A percentile compares a stretch with the other conserved stretches of the same genome.
Evolutionary conservation across 2,113 vertebrate genomes (phyloP).

Genomic region (Rhinoptilus africanus): DNA sequence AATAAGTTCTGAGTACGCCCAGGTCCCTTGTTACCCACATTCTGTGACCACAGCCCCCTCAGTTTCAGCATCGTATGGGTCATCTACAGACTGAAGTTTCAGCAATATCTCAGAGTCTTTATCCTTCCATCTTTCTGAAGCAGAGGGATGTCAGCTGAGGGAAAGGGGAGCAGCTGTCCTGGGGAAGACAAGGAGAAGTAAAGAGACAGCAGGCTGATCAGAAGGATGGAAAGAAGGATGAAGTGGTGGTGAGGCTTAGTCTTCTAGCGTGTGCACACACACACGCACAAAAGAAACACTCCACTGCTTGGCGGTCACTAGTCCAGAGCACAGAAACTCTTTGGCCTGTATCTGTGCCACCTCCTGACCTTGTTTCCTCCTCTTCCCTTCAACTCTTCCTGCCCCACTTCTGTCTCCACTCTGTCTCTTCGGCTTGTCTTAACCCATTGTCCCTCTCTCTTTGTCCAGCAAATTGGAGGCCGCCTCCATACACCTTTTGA

Average conservation of each 20-base stretch:
- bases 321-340: neutral
- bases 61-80: neutral
- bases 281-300: neutral
- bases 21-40: neutral
- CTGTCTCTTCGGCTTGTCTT: neutral
- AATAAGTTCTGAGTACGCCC: neutral
- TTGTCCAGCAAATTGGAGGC: neutral
- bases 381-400: neutral
- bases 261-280: neutral
- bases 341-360: neutral
- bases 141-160: neutral
- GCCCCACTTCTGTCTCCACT: neutral
- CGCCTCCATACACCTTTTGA: neutral
- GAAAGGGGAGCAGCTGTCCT: neutral
- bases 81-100: neutral
- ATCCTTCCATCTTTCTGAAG: neutral
- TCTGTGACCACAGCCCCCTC: accelerated
- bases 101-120: neutral
- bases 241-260: neutral
- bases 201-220: neutral
- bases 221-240: neutral
- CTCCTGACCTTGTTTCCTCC: slow-evolving; percentile 2
- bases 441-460: neutral
- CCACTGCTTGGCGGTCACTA: neutral
- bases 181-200: neutral